Conservation (phyloP, 2,888 invertebrate genomes). For the Physocephala rufipes region DNA sequence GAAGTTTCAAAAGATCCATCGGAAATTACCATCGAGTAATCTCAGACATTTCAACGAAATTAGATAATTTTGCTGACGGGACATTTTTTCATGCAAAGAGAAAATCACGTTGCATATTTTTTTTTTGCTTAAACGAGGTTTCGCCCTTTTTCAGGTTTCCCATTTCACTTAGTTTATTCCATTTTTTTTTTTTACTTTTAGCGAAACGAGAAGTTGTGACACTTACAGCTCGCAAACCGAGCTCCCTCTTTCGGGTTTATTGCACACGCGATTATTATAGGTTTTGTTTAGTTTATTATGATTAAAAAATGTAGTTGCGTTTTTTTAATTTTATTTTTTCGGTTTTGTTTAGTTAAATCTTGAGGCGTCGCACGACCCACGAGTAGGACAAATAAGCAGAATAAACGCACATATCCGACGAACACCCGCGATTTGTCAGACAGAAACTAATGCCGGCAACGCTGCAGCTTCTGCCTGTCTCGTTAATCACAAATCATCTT, state of each 20-base stretch:
- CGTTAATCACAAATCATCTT: constrained; percentile 2
- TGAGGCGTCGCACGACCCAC: constrained; percentile 13
- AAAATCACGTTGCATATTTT: too few relatives aligned
- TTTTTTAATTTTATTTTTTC: constrained; percentile 22
- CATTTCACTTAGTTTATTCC: not conserved
- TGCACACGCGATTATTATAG: not conserved
- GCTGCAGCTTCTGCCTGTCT: constrained; percentile 16
- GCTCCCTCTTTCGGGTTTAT: not conserved
- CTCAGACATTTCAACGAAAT: too few relatives aligned
- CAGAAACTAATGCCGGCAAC: constrained; percentile 23
- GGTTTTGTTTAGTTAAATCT: constrained; percentile 1
- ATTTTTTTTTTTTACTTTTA: constrained; percentile 3
- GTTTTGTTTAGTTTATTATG: not conserved
- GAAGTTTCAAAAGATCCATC: too few relatives aligned
- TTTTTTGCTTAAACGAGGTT: not conserved
- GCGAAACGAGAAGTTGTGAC: not conserved
- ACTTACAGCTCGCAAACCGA: not conserved
- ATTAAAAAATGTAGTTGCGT: not conserved
- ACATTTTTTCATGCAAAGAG: too few relatives aligned
- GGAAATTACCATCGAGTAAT: too few relatives aligned
- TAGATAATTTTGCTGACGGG: too few relatives aligned
- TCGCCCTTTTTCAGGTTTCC: not conserved
- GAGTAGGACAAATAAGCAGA: not conserved
- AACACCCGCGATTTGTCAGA: constrained; percentile 23
- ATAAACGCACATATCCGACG: constrained; percentile 12